A percentile compares a stretch with the other conserved stretches of the same genome.
These are phyloP conservation scores for Monomorium pharaonis DNA, from an alignment of 1,140 invertebrate genomes.

Conservation along the genomic window DNA sequence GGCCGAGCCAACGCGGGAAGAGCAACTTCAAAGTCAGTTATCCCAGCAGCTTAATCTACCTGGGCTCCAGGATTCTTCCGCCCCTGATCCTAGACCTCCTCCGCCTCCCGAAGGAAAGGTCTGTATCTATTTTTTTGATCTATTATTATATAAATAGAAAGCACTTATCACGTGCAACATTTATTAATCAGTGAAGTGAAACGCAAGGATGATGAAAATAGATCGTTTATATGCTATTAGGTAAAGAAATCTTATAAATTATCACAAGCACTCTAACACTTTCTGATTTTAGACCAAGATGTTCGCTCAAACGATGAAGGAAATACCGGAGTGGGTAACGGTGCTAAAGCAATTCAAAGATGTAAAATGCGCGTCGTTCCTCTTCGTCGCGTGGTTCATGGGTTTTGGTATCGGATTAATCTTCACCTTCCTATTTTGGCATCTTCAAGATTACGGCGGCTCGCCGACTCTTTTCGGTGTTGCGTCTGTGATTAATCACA, in stretches of 20 bases:
- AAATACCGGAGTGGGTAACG: slow-evolving; percentile 96
- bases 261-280: not conserved
- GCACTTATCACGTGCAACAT: not conserved
- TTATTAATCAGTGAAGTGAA: slow-evolving; percentile 1
- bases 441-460: slow-evolving; percentile 98
- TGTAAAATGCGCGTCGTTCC: slow-evolving; percentile 95
- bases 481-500: slow-evolving; percentile 99
- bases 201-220: not conserved
- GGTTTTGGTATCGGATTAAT: slow-evolving; percentile 99
- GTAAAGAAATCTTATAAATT: not conserved
- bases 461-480: slow-evolving; percentile 99
- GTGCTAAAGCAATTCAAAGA: slow-evolving; percentile 96
- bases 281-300: slow-evolving; percentile 91
- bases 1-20: slow-evolving; percentile 87
- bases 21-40: slow-evolving; percentile 92
- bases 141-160: not conserved
- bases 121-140: not conserved
- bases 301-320: slow-evolving; percentile 95
- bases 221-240: not conserved
- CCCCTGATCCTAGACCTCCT: slow-evolving; percentile 78
- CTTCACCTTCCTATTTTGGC: slow-evolving; percentile 99
- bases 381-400: slow-evolving; percentile 99
- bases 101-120: slow-evolving; percentile 87
- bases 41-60: slow-evolving; percentile 93
- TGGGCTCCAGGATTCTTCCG: slow-evolving; percentile 89